Conservation (phyloP, 2,113 vertebrate species). For the Actenoides lindsayi region DNA sequence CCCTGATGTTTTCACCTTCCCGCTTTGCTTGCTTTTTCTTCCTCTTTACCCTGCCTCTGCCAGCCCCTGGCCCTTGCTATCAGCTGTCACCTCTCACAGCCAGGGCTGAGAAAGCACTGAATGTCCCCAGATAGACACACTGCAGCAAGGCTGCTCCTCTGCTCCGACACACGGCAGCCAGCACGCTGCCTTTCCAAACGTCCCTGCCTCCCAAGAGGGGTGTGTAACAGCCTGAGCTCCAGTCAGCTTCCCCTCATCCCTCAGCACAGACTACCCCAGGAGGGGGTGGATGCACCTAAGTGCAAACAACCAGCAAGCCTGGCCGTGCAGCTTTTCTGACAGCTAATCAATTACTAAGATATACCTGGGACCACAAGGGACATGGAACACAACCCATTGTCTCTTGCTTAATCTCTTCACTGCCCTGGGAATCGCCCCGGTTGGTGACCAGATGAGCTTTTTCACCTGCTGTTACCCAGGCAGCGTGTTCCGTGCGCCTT, state of each 20-base stretch:
- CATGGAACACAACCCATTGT: background rate
- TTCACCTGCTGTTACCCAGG: background rate
- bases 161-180: rapidly evolving
- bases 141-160: background rate
- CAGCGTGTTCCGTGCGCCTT: rapidly evolving
- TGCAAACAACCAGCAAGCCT: background rate
- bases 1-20: background rate
- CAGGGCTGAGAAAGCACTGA: background rate
- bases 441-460: background rate
- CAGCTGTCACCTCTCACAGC: background rate
- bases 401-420: background rate
- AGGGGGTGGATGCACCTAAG: too few relatives aligned
- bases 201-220: rapidly evolving
- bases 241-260: background rate
- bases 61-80: background rate
- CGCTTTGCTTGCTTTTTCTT: background rate
- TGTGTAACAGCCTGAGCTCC: background rate
- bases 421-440: background rate
- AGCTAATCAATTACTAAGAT: background rate
- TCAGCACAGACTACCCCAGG: too few relatives aligned
- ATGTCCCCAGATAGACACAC: rapidly evolving
- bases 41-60: background rate
- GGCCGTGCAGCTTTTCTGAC: background rate
- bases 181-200: rapidly evolving
- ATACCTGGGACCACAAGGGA: background rate